These are phyloP conservation scores for Dynastes tityus DNA, from an alignment of 2,888 invertebrate genomes.

Conservation along the genomic window DNA sequence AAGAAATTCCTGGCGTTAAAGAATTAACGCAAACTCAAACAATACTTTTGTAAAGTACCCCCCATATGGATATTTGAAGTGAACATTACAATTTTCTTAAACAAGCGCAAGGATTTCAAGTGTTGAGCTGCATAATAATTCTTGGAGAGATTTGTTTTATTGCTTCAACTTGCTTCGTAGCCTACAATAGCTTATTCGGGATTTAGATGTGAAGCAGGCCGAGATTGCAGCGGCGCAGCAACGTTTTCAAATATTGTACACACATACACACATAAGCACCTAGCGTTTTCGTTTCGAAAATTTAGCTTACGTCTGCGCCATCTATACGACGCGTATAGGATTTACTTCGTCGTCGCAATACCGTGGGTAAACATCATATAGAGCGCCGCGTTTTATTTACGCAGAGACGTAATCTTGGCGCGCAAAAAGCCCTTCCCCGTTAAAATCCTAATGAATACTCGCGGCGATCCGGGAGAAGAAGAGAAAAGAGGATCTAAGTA, in stretches of 20 bases:
- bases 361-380: conserved; percentile 17
- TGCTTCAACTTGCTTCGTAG: conserved; percentile 57
- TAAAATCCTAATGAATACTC: conserved; percentile 54
- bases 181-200: conserved; percentile 59
- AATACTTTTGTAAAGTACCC: conserved; percentile 9
- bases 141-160: conserved; percentile 63
- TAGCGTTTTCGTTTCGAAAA: conserved; percentile 47
- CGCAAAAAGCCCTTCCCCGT: conserved; percentile 27
- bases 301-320: conserved; percentile 15
- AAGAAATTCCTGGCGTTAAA: neutral
- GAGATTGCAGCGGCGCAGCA: conserved; percentile 56
- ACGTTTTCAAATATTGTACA: conserved; percentile 51
- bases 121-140: conserved; percentile 61
- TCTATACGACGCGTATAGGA: conserved; percentile 18
- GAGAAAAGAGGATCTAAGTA: conserved; percentile 53
- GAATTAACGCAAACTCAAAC: neutral
- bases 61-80: conserved; percentile 30
- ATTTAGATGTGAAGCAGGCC: conserved; percentile 56
- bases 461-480: conserved; percentile 43
- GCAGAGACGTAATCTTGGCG: conserved; percentile 44
- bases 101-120: conserved; percentile 60
- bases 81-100: conserved; percentile 61
- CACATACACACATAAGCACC: neutral
- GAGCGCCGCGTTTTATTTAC: conserved; percentile 32
- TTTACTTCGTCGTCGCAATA: conserved; percentile 29